These are phyloP conservation scores for Agrilus cyanescens DNA, from an alignment of 2,888 invertebrate genomes.

Conservation along the genomic window DNA sequence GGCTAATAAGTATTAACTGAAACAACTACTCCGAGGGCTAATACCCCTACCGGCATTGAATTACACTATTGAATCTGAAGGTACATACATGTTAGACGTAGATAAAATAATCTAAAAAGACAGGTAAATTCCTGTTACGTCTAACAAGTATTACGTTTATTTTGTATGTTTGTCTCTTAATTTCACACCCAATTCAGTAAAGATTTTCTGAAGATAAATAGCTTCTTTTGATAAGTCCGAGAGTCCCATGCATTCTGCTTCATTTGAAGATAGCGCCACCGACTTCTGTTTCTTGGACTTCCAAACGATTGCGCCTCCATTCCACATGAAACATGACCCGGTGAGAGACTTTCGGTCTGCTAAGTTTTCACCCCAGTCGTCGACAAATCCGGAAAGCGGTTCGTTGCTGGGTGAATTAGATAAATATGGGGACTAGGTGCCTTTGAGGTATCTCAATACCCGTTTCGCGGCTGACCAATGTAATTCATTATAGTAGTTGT, in stretches of 20 bases:
- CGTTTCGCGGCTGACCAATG: conserved; percentile 13
- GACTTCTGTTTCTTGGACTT: conserved; percentile 10
- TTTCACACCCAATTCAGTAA: conserved; percentile 6
- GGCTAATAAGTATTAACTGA: too few relatives aligned
- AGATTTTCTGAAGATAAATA: conserved; percentile 2
- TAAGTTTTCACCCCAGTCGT: conserved; percentile 13
- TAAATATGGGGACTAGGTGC: conserved; percentile 8
- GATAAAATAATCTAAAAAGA: too few relatives aligned
- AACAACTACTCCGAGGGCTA: too few relatives aligned
- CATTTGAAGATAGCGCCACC: background rate
- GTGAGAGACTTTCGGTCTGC: conserved; percentile 12
- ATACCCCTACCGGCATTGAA: too few relatives aligned
- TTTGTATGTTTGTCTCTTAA: too few relatives aligned
- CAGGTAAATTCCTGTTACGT: too few relatives aligned
- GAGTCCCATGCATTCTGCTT: too few relatives aligned
- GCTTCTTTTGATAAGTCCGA: too few relatives aligned
- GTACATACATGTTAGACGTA: too few relatives aligned
- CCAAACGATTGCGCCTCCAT: conserved; percentile 3
- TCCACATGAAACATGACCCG: conserved; percentile 8
- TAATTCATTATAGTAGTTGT: background rate
- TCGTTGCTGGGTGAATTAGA: conserved; percentile 1
- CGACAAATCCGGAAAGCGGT: conserved; percentile 8
- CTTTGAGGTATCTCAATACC: conserved; percentile 12
- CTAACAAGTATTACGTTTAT: too few relatives aligned
- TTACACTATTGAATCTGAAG: too few relatives aligned